These are phyloP conservation scores for Phoeniculus purpureus DNA, from an alignment of 2,797 vertebrate species.

Conservation along the genomic window DNA sequence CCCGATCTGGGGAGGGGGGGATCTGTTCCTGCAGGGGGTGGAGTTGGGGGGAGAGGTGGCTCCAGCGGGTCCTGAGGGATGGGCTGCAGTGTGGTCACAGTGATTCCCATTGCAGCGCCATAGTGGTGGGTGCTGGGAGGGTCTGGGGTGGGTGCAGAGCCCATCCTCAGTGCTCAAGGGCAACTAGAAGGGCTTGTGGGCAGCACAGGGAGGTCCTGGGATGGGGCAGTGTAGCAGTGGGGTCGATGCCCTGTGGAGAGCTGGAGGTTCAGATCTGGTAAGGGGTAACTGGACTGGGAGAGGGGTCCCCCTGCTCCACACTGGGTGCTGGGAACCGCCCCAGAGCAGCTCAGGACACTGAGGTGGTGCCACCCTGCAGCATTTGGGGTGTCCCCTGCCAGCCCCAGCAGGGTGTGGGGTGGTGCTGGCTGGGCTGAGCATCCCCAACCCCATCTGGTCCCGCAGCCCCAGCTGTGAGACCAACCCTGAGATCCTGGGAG, in stretches of 20 bases:
- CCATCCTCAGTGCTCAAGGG: background rate
- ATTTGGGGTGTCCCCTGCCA: accelerated
- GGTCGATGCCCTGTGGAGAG: no score
- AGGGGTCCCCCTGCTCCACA: no score
- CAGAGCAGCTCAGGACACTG: background rate
- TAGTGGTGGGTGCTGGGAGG: no score
- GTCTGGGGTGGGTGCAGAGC: accelerated
- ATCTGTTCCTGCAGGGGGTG: background rate
- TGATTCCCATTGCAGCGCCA: no score
- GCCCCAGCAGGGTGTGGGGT: accelerated
- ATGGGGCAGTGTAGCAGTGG: background rate
- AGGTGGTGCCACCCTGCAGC: background rate
- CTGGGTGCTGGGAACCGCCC: no score
- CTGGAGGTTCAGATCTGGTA: no score
- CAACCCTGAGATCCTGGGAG: no score
- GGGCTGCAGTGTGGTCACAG: background rate
- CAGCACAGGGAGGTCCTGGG: background rate
- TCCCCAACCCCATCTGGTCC: background rate
- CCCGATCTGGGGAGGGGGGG: background rate
- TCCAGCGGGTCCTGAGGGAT: background rate
- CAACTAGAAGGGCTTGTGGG: background rate
- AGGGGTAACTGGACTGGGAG: no score
- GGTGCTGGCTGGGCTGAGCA: accelerated
- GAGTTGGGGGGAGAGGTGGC: background rate
- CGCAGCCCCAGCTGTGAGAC: no score